Evolutionary conservation across 2,797 vertebrate genomes (phyloP).

Genomic region (Chelon auratus): DNA sequence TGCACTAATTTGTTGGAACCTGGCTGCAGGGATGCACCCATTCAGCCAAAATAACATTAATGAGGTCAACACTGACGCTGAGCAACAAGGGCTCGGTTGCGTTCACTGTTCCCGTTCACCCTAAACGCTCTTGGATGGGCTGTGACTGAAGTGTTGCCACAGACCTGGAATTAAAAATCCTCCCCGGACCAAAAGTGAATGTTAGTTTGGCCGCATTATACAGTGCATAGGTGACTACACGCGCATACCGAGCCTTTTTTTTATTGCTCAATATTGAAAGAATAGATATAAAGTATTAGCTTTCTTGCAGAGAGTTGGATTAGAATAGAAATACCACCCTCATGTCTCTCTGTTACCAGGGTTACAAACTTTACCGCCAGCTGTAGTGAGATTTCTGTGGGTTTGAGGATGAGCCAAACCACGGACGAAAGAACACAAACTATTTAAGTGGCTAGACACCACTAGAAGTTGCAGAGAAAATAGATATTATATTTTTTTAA

Average conservation of each 20-base stretch:
- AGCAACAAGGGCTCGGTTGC: neutral
- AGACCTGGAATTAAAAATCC: neutral
- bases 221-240: neutral
- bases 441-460: neutral
- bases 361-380: conserved; percentile 5
- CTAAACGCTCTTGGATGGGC: too few species aligned
- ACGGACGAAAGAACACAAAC: neutral
- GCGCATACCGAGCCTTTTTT: neutral
- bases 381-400: neutral
- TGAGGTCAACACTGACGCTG: neutral
- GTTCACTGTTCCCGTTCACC: too few species aligned
- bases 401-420: neutral
- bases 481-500: neutral
- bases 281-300: neutral
- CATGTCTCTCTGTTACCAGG: conserved; percentile 10
- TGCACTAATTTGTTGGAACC: too few species aligned
- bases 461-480: neutral
- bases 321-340: neutral
- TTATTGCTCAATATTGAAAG: neutral
- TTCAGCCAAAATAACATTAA: neutral
- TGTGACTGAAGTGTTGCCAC: too few species aligned
- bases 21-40: neutral
- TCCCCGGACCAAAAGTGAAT: neutral
- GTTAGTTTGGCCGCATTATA: neutral
- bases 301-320: neutral